Evolutionary conservation across 2,113 vertebrate genomes (phyloP).

Genomic region (Chauna torquata): DNA sequence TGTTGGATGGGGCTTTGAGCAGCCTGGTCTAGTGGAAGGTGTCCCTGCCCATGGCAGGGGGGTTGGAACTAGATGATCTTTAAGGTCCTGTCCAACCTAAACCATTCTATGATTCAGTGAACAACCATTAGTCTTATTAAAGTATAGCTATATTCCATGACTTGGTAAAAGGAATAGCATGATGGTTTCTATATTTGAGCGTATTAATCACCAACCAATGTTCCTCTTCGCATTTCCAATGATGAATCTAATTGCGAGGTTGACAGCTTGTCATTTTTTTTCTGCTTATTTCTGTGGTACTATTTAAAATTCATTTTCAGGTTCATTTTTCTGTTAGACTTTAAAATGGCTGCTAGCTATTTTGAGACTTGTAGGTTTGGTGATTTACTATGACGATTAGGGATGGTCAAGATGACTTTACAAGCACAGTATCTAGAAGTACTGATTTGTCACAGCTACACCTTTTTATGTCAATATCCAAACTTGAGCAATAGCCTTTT

Average conservation of each 20-base stretch:
- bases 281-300: not conserved
- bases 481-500: not conserved
- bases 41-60: not conserved
- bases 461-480: not conserved
- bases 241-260: constrained; percentile 33
- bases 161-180: not conserved
- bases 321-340: not conserved
- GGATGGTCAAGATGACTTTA: not conserved
- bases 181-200: constrained; percentile 36
- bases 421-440: not conserved
- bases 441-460: not conserved
- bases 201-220: not conserved
- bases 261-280: not conserved
- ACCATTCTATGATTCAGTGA: not conserved
- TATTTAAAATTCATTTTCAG: constrained; percentile 9
- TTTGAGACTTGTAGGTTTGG: not conserved
- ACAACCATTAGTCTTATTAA: not conserved
- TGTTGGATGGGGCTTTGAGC: not conserved
- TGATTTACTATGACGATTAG: not conserved
- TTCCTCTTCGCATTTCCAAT: constrained; percentile 5
- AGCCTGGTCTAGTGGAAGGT: not conserved
- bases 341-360: constrained; percentile 15
- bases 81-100: not conserved
- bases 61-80: not conserved
- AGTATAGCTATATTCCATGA: not conserved